Evolutionary conservation across 2,113 vertebrate species (phyloP), one percentile per base, ranked within the genome.

Genomic region (Mugil cephalus): DNA sequence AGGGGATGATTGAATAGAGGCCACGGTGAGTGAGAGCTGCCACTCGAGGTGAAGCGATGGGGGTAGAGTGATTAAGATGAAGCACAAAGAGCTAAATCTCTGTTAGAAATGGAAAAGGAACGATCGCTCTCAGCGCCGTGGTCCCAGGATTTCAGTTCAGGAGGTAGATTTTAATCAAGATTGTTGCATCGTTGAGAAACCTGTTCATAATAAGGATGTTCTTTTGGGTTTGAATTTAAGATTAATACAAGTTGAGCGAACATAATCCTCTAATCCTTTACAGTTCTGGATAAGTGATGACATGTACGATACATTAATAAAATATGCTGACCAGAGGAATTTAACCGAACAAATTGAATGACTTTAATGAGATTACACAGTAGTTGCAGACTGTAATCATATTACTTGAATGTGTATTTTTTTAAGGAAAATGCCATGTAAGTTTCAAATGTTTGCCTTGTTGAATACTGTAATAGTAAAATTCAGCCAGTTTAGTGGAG

Each of bases 1-100:
- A 88, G 81, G 76, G 76, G 69, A 83, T 82, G 86, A 84, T 76
- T 88, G 89, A 88, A 91, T 86, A 80, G 88, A 71, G 46, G 80
- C 84, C 35, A 55, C 18, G 59, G 67, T 50, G 88, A 85, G 75
- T 80, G 24, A 93, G 88, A 86, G 73, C 89, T 92, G 90, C 89
- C 90, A 88, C 84, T 87, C 39, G 70, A 84, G 64, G 21, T 63
- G 69, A 15, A 79, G 77, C 52, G n/a, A 56, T 14, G 75, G 48
- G 68, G 58, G 79, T 60, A 17, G 85, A 61, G 24, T 79, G 87
- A 90, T 80, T 86, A 81, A 61, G 74, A 60, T 9, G 69, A 82
- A 56, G 62, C 69, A 50, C 80, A 87, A 85, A 84, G 83, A 77
- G 39, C 4, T 72, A 65, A 69, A 79, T 62, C 69, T 79, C 43